Evolutionary conservation across 2,113 vertebrate species (phyloP), one percentile per base, ranked within the genome.

Genomic region (Spheniscus mendiculus): DNA sequence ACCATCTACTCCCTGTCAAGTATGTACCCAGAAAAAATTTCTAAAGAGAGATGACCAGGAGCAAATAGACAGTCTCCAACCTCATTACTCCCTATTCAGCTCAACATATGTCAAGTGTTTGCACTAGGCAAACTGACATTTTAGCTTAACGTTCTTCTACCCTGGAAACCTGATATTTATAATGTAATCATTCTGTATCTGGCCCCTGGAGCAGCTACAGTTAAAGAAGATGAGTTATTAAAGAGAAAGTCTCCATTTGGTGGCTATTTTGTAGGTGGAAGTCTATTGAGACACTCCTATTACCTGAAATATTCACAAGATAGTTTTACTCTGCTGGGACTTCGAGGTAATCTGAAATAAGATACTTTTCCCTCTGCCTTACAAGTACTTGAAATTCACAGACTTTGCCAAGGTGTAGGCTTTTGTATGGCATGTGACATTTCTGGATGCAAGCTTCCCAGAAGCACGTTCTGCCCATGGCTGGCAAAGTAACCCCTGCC

Each of bases 111-210:
- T 77, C 88, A 96, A 91, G 56, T 92, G 70, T 89, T 96, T 95
- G 84, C 79, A 81, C 36, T 65, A 65, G 73, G 83, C 76, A 96
- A 95, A 79, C 83, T 94, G 94, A 93, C 95, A 96, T 97, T 97
- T 92, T 69, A 88, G 47, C 34, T 74, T 92, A 85, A 13, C 7
- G 0, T 91, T 92, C 78, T 92, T 76, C 90, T 97, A 77, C n/a
- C 50, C 56, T 58, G 18, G 42, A 96, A 97, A 91, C 53, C 50
- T 87, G 93, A 25, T 97, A 92, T 96, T 95, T 96, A 78, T 87
- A 95, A 93, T 76, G 71, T 61, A 89, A 61, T 89, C 61, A 91
- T 95, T 94, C 93, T 89, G 66, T 80, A 97, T 80, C 81, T 92
- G 66, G 66, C 58, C 73, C 73, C 74, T 85, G 53, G 18, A 90